Conservation (phyloP, 1,140 invertebrate genomes). For the Brachystomella parvula region DNA sequence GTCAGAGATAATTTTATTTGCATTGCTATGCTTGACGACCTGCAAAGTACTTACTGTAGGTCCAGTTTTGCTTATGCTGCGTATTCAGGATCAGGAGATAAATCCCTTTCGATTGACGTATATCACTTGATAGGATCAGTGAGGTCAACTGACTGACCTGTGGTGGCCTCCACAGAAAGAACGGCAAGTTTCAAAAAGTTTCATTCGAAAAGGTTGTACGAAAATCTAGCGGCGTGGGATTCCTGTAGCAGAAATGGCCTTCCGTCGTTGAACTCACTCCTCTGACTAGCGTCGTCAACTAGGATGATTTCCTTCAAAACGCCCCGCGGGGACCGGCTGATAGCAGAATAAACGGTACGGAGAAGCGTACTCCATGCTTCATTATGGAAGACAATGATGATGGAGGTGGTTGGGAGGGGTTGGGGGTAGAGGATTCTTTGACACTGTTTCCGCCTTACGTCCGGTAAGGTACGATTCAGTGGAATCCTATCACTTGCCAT, state of each 20-base stretch:
- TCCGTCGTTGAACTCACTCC: slow-evolving; percentile 49
- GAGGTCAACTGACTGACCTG: too few species aligned
- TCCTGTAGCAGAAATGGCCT: neutral
- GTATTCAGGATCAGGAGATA: too few species aligned
- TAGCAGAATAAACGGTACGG: slow-evolving; percentile 75
- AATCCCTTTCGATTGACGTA: neutral
- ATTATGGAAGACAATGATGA: slow-evolving; percentile 89
- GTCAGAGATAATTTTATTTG: too few species aligned
- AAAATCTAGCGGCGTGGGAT: neutral
- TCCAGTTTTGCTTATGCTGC: too few species aligned
- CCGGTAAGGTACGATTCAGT: slow-evolving; percentile 79
- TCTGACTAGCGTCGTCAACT: slow-evolving; percentile 86
- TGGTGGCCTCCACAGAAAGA: too few species aligned
- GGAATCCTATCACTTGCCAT: slow-evolving; percentile 86
- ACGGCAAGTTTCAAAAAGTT: too few species aligned
- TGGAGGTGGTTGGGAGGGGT: slow-evolving; percentile 59
- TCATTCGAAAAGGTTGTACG: neutral
- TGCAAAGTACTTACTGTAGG: too few species aligned
- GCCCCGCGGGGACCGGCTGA: slow-evolving; percentile 65
- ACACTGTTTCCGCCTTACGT: slow-evolving; percentile 69
- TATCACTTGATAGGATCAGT: too few species aligned
- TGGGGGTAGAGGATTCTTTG: slow-evolving; percentile 51
- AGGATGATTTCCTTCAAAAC: slow-evolving; percentile 81
- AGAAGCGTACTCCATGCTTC: slow-evolving; percentile 86
- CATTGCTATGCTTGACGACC: too few species aligned